These are phyloP conservation scores for Drosophila colorata DNA, from an alignment of 2,888 invertebrate genomes.

Conservation along the genomic window DNA sequence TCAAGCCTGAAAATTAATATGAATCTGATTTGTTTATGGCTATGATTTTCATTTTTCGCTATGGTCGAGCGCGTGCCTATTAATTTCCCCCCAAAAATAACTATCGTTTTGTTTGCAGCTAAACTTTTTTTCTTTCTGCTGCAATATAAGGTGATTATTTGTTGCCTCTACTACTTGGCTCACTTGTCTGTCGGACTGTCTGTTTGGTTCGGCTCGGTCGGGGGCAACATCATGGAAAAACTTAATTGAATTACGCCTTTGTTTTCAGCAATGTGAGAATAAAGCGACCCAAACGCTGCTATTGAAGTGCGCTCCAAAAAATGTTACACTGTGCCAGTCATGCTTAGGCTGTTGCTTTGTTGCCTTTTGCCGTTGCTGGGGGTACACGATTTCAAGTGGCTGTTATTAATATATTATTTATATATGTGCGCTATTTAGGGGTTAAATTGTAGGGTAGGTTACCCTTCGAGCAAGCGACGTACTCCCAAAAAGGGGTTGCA, in stretches of 20 bases:
- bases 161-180: slow-evolving; percentile 8
- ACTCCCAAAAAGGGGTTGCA: slow-evolving; percentile 37
- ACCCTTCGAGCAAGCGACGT: neutral
- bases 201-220: slow-evolving; percentile 1
- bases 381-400: slow-evolving; percentile 41
- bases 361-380: slow-evolving; percentile 15
- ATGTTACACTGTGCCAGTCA: slow-evolving; percentile 55
- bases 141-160: slow-evolving; percentile 26
- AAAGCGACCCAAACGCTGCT: slow-evolving; percentile 13
- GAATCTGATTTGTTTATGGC: slow-evolving; percentile 34
- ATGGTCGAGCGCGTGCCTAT: slow-evolving; percentile 49
- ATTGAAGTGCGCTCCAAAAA: slow-evolving; percentile 27
- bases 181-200: slow-evolving; percentile 1
- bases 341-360: slow-evolving; percentile 26
- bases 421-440: slow-evolving; percentile 43
- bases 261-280: slow-evolving; percentile 37
- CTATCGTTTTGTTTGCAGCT: slow-evolving; percentile 33
- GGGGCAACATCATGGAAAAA: slow-evolving; percentile 25
- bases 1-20: slow-evolving; percentile 62
- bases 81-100: slow-evolving; percentile 19
- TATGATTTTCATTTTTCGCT: slow-evolving; percentile 51
- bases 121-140: neutral
- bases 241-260: slow-evolving; percentile 53
- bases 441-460: slow-evolving; percentile 52
- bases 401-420: slow-evolving; percentile 46